A percentile compares a stretch with the other conserved stretches of the same genome.
Evolutionary conservation across 2,888 invertebrate species (phyloP).

Genomic region (Perizoma flavofasciatum): DNA sequence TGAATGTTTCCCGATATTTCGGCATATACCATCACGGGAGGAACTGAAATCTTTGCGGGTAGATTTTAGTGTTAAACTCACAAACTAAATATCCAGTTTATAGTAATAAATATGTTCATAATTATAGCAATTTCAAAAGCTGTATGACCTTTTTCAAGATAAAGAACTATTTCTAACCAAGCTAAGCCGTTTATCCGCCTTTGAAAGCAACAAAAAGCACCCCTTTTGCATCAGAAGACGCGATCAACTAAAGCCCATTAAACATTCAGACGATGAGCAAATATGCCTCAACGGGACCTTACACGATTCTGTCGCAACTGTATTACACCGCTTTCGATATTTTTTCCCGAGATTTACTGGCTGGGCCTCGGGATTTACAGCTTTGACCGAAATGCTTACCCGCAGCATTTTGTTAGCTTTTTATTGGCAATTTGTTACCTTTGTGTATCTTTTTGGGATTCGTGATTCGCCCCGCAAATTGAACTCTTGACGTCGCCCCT

Average conservation of each 20-base stretch:
- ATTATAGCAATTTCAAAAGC: too few species aligned
- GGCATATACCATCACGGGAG: too few species aligned
- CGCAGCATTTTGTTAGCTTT: conserved; percentile 79
- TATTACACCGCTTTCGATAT: conserved; percentile 76
- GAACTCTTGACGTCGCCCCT: conserved; percentile 49
- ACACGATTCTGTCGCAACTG: conserved; percentile 53
- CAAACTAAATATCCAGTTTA: too few species aligned
- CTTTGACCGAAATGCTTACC: conserved; percentile 79
- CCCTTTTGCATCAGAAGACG: conserved; percentile 45
- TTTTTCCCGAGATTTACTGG: conserved; percentile 73
- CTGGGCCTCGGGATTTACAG: conserved; percentile 72
- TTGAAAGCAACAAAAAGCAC: conserved; percentile 17
- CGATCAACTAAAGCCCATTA: conserved; percentile 47
- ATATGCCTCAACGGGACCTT: conserved; percentile 34
- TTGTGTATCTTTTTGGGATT: conserved; percentile 75
- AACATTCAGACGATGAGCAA: conserved; percentile 42
- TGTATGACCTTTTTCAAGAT: too few species aligned
- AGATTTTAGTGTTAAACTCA: too few species aligned
- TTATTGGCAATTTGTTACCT: conserved; percentile 81
- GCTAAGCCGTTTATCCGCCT: not conserved
- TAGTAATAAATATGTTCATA: too few species aligned
- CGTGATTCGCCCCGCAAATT: conserved; percentile 67
- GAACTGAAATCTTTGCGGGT: too few species aligned
- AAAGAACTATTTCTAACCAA: not conserved
- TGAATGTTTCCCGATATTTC: too few species aligned